These are phyloP conservation scores for Cryptoprocta ferox DNA, from an alignment of 2,797 vertebrate genomes.

Conservation along the genomic window DNA sequence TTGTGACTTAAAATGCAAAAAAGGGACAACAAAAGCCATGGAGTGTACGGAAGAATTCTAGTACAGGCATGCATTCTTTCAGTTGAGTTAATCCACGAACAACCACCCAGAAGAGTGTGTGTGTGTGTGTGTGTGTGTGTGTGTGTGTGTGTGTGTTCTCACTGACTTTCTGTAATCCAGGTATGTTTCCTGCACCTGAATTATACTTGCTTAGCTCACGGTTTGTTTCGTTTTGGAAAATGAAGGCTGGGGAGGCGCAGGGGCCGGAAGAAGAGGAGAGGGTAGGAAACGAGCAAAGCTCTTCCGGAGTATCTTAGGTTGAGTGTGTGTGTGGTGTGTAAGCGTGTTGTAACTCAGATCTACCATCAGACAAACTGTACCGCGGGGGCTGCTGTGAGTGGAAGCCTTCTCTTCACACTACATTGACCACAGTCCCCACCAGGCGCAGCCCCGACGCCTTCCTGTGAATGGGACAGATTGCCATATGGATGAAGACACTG, in stretches of 20 bases:
- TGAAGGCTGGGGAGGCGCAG: neutral
- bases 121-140: neutral
- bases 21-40: neutral
- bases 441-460: conserved; percentile 87
- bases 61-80: neutral
- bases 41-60: neutral
- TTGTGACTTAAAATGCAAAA: neutral
- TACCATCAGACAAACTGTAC: conserved; percentile 86
- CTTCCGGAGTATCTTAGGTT: conserved; percentile 78
- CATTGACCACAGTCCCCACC: conserved; percentile 87
- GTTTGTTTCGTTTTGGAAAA: conserved; percentile 73
- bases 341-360: conserved; percentile 81
- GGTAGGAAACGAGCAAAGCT: conserved; percentile 66
- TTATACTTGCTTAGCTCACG: conserved; percentile 75
- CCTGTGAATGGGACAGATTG: conserved; percentile 90
- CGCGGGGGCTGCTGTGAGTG: conserved; percentile 84
- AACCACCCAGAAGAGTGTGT: conserved; percentile 70
- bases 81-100: conserved; percentile 73
- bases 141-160: conserved; percentile 27
- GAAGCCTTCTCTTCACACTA: conserved; percentile 86
- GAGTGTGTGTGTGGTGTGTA: neutral
- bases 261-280: neutral
- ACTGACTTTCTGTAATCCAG: conserved; percentile 81
- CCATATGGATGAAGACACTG: conserved; percentile 94
- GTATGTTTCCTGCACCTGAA: conserved; percentile 72